Conservation (phyloP, 2,797 vertebrate genomes). For the Peromyscus attwateri region DNA sequence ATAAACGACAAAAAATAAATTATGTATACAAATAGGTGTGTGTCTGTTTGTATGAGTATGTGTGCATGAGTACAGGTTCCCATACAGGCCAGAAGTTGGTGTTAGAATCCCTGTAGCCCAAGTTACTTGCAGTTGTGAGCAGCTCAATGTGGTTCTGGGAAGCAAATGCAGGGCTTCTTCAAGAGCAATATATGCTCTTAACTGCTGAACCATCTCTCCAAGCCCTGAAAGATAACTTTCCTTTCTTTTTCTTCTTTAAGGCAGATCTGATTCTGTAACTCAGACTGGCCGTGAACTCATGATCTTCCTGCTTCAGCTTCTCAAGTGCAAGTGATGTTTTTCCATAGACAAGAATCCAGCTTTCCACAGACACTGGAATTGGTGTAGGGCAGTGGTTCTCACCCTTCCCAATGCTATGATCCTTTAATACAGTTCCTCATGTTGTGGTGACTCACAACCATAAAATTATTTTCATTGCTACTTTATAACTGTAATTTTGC, state of each 20-base stretch:
- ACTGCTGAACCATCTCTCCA: background rate
- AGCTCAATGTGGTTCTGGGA: background rate
- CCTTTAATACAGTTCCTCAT: background rate
- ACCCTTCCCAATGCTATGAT: background rate
- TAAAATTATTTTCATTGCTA: background rate
- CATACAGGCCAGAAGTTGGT: background rate
- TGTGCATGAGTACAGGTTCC: background rate
- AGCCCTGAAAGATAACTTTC: background rate
- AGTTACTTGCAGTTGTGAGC: background rate
- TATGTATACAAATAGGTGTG: too few species aligned
- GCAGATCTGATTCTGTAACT: background rate
- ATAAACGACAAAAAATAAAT: background rate
- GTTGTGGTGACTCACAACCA: background rate
- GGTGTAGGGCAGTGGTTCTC: background rate
- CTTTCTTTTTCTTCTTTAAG: background rate
- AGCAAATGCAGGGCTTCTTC: background rate
- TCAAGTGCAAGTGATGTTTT: background rate
- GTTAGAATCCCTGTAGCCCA: background rate
- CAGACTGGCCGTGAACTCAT: background rate
- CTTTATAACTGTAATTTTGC: background rate
- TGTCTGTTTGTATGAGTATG: background rate
- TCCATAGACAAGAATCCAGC: background rate
- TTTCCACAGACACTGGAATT: background rate
- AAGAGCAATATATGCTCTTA: background rate
- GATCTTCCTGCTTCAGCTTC: background rate